These are phyloP conservation scores for Coccyzus lansbergi DNA, from an alignment of 2,797 vertebrate genomes.

Conservation along the genomic window DNA sequence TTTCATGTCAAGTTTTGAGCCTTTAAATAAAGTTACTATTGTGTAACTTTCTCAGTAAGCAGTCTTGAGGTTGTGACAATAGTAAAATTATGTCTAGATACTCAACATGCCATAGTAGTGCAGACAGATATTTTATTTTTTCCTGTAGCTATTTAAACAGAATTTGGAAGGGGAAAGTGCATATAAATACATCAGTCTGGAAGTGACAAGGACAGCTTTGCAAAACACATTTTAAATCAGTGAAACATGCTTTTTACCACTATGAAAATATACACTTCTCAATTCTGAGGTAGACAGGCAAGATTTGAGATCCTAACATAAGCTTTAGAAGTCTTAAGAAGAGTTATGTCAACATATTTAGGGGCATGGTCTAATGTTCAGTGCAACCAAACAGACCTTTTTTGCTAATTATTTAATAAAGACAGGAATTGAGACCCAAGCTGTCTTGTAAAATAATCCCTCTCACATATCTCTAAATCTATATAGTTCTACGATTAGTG, in stretches of 20 bases:
- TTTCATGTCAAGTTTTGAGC: background rate
- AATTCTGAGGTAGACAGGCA: slow-evolving; percentile 47
- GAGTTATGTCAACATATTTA: slow-evolving; percentile 26
- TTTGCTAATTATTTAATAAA: background rate
- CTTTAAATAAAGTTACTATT: background rate
- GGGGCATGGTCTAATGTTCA: background rate
- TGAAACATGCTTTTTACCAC: slow-evolving; percentile 18
- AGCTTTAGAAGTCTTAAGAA: slow-evolving; percentile 40
- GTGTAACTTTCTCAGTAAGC: background rate
- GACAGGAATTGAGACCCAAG: background rate
- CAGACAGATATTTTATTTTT: background rate
- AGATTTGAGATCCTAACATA: slow-evolving; percentile 5
- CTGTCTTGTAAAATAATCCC: slow-evolving; percentile 15
- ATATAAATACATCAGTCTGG: slow-evolving; percentile 48
- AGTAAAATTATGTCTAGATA: background rate
- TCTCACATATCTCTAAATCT: slow-evolving; percentile 11
- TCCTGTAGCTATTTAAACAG: slow-evolving; percentile 41
- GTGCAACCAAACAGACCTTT: background rate
- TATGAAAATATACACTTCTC: slow-evolving; percentile 55
- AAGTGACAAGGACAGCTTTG: slow-evolving; percentile 34
- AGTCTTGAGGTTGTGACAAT: background rate
- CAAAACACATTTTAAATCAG: slow-evolving; percentile 55
- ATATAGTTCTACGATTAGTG: background rate
- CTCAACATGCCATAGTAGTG: background rate
- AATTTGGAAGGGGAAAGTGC: slow-evolving; percentile 18